These are phyloP conservation scores for Pipistrellus kuhlii DNA, from an alignment of 2,797 vertebrate genomes.

Conservation along the genomic window DNA sequence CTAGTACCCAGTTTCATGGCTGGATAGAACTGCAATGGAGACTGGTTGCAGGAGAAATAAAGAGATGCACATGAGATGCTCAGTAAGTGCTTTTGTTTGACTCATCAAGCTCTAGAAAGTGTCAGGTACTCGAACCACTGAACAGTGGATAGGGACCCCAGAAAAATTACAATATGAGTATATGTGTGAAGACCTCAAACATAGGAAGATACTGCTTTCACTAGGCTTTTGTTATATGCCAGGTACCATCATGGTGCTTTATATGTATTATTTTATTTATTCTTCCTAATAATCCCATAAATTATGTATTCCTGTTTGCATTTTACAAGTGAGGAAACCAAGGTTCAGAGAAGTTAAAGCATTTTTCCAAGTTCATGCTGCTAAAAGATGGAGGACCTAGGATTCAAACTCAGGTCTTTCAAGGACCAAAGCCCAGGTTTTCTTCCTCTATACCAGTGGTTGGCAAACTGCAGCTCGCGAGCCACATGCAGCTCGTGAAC, in stretches of 20 bases:
- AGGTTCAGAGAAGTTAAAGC: slow-evolving; percentile 22
- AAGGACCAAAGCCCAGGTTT: background rate
- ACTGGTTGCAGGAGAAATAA: background rate
- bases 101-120: background rate
- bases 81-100: background rate
- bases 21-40: background rate
- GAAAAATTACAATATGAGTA: background rate
- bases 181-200: background rate
- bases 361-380: slow-evolving; percentile 22
- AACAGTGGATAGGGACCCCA: background rate
- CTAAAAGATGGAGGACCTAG: slow-evolving; percentile 21
- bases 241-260: background rate
- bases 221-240: background rate
- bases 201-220: background rate
- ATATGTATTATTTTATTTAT: slow-evolving; percentile 10
- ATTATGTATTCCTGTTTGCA: slow-evolving; percentile 15
- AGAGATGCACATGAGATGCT: background rate
- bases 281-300: background rate
- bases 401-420: slow-evolving; percentile 26
- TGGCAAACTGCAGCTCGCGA: too few relatives aligned
- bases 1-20: background rate
- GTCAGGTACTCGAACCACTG: background rate
- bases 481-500: too few relatives aligned
- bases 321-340: slow-evolving; percentile 47
- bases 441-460: background rate